Conservation (phyloP, 1,140 invertebrate genomes). For the Halotydeus destructor region DNA sequence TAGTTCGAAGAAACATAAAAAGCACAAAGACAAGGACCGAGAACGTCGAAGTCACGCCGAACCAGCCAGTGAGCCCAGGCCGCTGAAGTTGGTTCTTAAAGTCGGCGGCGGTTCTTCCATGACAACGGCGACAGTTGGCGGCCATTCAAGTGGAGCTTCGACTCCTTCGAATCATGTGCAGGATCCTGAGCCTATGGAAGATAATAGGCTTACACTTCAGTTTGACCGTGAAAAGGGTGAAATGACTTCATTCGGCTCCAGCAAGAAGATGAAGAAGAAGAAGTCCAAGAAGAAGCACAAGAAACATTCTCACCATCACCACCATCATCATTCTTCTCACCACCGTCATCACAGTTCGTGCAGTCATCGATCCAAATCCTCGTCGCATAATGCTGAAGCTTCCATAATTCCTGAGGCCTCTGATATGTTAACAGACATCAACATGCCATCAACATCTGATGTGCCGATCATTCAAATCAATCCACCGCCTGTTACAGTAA, state of each 20-base stretch:
- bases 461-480: conserved; percentile 5
- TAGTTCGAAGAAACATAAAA: conserved; percentile 10
- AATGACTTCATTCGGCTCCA: too few relatives aligned
- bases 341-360: conserved; percentile 13
- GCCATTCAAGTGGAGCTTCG: not conserved
- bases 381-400: conserved; percentile 5
- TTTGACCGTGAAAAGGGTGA: too few relatives aligned
- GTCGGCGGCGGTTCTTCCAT: conserved; percentile 31
- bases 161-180: not conserved
- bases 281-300: conserved; percentile 16
- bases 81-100: conserved; percentile 55
- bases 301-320: conserved; percentile 16
- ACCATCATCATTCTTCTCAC: conserved; percentile 16
- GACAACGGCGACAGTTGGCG: not conserved
- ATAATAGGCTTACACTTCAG: too few relatives aligned
- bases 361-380: conserved; percentile 9
- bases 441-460: conserved; percentile 2
- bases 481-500: conserved; percentile 1
- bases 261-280: conserved; percentile 13
- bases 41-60: not conserved
- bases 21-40: conserved; percentile 7
- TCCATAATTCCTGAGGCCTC: conserved; percentile 1
- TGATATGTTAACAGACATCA: conserved; percentile 16
- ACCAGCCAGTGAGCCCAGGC: conserved; percentile 22
- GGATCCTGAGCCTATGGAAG: not conserved